Evolutionary conservation across 2,888 invertebrate species (phyloP).

Genomic region (Drosophila rubida): DNA sequence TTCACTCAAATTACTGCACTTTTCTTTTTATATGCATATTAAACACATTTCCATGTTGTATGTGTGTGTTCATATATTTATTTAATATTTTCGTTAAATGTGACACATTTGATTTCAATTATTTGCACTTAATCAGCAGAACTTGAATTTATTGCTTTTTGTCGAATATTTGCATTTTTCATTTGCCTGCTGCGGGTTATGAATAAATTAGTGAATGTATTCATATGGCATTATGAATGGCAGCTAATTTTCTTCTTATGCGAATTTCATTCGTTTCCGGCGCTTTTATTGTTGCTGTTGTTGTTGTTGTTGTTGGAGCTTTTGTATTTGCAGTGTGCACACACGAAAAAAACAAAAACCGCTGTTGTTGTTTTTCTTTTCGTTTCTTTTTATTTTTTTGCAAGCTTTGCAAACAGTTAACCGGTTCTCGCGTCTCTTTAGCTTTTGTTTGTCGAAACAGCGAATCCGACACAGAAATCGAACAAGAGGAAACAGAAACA

Average conservation of each 20-base stretch:
- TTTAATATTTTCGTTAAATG: slow-evolving; percentile 7
- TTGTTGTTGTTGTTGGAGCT: slow-evolving; percentile 22
- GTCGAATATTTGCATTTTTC: background rate
- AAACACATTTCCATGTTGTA: background rate
- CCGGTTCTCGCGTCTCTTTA: slow-evolving; percentile 63
- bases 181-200: slow-evolving; percentile 12
- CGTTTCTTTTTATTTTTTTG: slow-evolving; percentile 38
- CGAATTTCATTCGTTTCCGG: slow-evolving; percentile 47
- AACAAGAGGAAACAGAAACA: slow-evolving; percentile 15
- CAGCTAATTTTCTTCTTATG: slow-evolving; percentile 41
- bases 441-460: slow-evolving; percentile 53
- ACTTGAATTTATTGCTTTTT: slow-evolving; percentile 5
- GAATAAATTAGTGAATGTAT: slow-evolving; percentile 23
- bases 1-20: slow-evolving; percentile 39
- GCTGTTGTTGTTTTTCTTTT: slow-evolving; percentile 11
- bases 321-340: slow-evolving; percentile 49
- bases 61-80: background rate
- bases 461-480: slow-evolving; percentile 18
- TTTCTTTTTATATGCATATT: slow-evolving; percentile 23
- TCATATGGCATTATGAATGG: slow-evolving; percentile 45
- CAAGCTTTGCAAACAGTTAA: slow-evolving; percentile 65
- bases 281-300: slow-evolving; percentile 25
- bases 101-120: slow-evolving; percentile 32
- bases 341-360: slow-evolving; percentile 23
- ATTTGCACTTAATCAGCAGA: slow-evolving; percentile 46